Base-by-base conservation (phyloP, 2,113 vertebrate genomes). In the Platysternon megacephalum region DNA sequence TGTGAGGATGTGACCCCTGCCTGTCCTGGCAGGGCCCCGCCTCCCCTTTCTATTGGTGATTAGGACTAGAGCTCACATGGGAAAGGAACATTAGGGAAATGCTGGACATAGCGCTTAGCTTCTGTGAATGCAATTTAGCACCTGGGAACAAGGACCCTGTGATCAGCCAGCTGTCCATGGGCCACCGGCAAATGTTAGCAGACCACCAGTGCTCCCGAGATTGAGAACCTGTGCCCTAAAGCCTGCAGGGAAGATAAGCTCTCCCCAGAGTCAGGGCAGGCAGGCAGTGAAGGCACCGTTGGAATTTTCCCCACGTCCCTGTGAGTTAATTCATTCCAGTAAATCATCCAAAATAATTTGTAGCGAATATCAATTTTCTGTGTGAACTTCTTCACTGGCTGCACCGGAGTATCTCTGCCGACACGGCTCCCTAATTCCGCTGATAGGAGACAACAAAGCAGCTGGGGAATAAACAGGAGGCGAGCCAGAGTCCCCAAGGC, bases 261-360 rank as follows among this genome's bases (percentile, higher is more conserved):
- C 11, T 42, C 21, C 22, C 72, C 72, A 44, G 39, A 26, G 21
- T 28, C 74, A 28, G 79, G 51, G 13, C 49, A 76, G 3, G 65
- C 87, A 6, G 89, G 53, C 0, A 11, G 74, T 13, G 17, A 61
- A 76, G 35, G 42, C 16, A 44, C 65, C 11, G 28, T 86, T 94
- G 96, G 94, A 79, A 95, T 98, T 96, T 96, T 55, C 91, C 22
- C 96, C 17, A 86, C 3, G 4, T 97, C 52, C 48, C 97, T 26
- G 84, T 3, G 55, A 96, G 96, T 96, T 98, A 97, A 98, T 98
- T 96, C 96, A 95, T 95, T 96, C 94, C 96, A 96, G 96, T 95
- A 97, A 98, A 98, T 97, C 96, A 98, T 95, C 94, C 97, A 90
- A 93, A 97, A 97, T 97, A 97, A 98, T 96, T 97, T 90, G 93